Evolutionary conservation across 2,797 vertebrate genomes (phyloP).

Genomic region (Diglossa cyanea): DNA sequence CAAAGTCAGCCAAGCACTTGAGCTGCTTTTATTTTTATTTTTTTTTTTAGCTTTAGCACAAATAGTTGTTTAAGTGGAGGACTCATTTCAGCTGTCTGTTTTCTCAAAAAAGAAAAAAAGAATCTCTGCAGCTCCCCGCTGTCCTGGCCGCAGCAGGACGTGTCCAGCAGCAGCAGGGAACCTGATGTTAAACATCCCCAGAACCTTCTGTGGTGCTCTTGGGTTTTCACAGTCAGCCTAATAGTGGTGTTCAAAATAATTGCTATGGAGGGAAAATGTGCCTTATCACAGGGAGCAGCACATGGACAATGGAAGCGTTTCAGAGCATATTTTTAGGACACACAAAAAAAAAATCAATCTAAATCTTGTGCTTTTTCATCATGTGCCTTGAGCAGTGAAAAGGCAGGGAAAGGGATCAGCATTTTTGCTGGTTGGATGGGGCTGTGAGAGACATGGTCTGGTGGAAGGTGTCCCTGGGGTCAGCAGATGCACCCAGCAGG

Average conservation of each 20-base stretch:
- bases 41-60: not conserved
- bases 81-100: not conserved
- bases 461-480: not conserved
- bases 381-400: not conserved
- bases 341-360: not conserved
- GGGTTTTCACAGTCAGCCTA: not conserved
- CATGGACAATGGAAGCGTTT: not conserved
- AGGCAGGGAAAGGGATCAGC: fast-evolving
- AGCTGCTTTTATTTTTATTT: not conserved
- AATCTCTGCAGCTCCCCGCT: not conserved
- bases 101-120: not conserved
- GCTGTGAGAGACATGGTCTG: not conserved
- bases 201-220: not conserved
- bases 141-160: fast-evolving
- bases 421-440: not conserved
- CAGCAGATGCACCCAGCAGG: not conserved
- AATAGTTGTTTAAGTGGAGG: not conserved
- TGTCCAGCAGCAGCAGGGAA: not conserved
- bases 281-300: not conserved
- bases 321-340: not conserved
- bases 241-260: not conserved
- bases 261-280: not conserved
- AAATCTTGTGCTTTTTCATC: not conserved
- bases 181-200: not conserved
- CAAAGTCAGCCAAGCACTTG: not conserved